Evolutionary conservation across 2,888 invertebrate species (phyloP), one percentile per base, ranked within the genome.

Genomic region (Serripes groenlandicus): DNA sequence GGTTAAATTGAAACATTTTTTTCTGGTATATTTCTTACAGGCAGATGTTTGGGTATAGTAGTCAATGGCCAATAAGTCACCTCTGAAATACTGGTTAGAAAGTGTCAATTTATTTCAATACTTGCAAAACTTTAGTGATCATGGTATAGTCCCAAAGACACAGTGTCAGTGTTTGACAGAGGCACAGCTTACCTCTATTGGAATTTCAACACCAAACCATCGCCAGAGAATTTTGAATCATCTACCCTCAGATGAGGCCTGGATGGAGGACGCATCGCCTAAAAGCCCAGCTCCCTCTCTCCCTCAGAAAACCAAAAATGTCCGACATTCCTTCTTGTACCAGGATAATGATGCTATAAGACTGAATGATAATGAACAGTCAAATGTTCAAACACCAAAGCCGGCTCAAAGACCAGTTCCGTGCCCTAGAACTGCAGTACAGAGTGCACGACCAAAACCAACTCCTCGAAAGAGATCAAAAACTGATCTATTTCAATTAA

Each of bases 91-190:
- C 66, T 83, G 83, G 83, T 64, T 85, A 58, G 75, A 85, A 35
- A 78, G 77, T 58, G 66, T 86, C 7, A 81, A 86, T 30, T 69
- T 83, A 15, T 37, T 58, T 4, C 83, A 83, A 70, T 78, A 86
- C 37, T 58, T 68, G 32, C 3, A 34, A 7, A 15, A 54, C 1
- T 86, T 86, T 52, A 23, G 69, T n/a, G 18, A 76, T 4, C 68
- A 86, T 34, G 73, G 71, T 35, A 69, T 83, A 3, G 56, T 60
- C 1, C 68, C 64, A 3, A 75, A n/a, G 0, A 62, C 78, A 49
- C 75, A 72, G 54, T 78, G 72, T 72, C 69, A 72, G 11, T n/a
- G 21, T 42, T 37, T 83, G 21, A 66, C 81, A 68, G 78, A 81
- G 21, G 58, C 72, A 9, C 74, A 21, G 0, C 77, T 83, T 0